Conservation (phyloP, 2,113 vertebrate genomes). For the Hemichromis elongatus region DNA sequence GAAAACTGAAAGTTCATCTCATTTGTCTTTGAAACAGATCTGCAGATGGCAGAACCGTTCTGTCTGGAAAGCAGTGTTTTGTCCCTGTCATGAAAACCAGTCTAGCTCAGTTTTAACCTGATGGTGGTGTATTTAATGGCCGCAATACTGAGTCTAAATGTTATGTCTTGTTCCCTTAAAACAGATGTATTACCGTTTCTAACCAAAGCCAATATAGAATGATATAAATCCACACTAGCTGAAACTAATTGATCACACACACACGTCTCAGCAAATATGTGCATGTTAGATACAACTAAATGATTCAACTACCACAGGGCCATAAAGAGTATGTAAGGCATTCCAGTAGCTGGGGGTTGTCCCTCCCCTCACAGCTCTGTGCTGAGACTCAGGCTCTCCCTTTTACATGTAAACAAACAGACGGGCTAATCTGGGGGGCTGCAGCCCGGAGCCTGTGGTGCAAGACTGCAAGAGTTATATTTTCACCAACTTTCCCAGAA, state of each 20-base stretch:
- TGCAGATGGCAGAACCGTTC: background rate
- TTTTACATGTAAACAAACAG: slow-evolving; percentile 51
- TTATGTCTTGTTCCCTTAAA: background rate
- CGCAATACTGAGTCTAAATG: background rate
- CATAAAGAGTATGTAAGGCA: slow-evolving; percentile 14
- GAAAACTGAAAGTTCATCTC: background rate
- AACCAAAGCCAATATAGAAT: background rate
- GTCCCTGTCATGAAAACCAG: background rate
- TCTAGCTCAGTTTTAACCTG: background rate
- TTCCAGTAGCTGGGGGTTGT: slow-evolving; percentile 9
- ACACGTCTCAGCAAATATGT: background rate
- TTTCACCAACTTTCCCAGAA: slow-evolving; percentile 27
- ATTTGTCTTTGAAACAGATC: background rate
- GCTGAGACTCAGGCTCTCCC: background rate
- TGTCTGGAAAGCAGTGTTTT: background rate
- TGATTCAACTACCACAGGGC: background rate
- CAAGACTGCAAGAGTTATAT: slow-evolving; percentile 17
- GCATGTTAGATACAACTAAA: background rate
- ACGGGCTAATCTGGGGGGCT: background rate
- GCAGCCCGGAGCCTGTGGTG: background rate
- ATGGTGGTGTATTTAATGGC: background rate
- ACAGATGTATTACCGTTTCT: background rate
- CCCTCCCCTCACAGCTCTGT: slow-evolving; percentile 2
- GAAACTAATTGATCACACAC: background rate
- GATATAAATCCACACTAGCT: background rate